Percentiles rank a stretch among this genome's conserved stretches.
phyloP scores from a whole-genome alignment of 2,113 vertebrate genomes.

The Burhinus bistriatus region DNA sequence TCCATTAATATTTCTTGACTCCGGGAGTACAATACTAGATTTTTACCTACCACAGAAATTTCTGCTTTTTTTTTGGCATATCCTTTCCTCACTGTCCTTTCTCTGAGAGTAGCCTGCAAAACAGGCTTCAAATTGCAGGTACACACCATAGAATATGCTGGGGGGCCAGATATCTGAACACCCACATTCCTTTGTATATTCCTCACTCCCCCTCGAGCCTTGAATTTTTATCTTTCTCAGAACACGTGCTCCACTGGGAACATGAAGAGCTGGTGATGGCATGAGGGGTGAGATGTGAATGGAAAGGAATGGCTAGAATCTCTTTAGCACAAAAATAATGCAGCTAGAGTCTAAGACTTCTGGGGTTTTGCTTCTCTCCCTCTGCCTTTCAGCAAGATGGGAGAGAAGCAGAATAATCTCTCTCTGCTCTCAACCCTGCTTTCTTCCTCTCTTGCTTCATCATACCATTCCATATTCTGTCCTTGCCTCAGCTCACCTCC shows the following conservation, averaged over 20 bases:
- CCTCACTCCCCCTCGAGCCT: accelerated
- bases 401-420: background rate
- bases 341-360: background rate
- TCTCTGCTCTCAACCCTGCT: background rate
- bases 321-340: background rate
- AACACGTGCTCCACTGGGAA: background rate
- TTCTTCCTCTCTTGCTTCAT: background rate
- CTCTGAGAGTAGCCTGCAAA: background rate
- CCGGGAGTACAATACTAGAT: background rate
- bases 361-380: background rate
- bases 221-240: background rate
- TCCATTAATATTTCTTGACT: background rate
- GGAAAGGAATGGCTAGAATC: background rate
- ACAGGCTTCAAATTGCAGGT: background rate
- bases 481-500: background rate
- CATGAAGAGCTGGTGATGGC: background rate
- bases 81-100: background rate
- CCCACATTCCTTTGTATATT: background rate
- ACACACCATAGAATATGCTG: background rate
- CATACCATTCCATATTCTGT: background rate
- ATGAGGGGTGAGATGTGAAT: background rate
- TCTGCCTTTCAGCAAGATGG: background rate
- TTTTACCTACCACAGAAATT: background rate
- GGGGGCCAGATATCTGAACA: background rate
- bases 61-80: background rate